Evolutionary conservation across 2,888 invertebrate genomes (phyloP), one percentile per base, ranked within the genome.

Genomic region (Tanytarsus gracilentus): DNA sequence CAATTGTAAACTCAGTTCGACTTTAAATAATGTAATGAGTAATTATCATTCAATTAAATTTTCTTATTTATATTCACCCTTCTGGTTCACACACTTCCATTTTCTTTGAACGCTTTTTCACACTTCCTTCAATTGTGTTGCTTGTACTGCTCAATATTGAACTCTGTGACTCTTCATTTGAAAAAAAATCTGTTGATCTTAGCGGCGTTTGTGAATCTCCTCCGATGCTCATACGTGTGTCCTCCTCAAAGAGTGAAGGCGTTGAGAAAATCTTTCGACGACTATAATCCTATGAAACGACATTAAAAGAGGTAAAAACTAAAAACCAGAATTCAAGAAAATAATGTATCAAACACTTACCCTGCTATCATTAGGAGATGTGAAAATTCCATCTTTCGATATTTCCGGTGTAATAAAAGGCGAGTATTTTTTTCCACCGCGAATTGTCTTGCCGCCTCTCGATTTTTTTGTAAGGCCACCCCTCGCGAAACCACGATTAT

Each of bases 151-250:
- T 89, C 65, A 85, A 77, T 26, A 87, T 80, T n/a, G 89, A 89
- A 67, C 86, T 88, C 71, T 88, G 88, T 4, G 89, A 89, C 71
- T 87, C 86, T 66, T 90, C 90, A 68, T 84, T 84, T 61, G 72
- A 69, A 60, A 68, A 68, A 68, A 44, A 25, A 36, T 52, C 53
- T 29, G 26, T 25, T 5, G 36, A 11, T 58, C 9, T 26, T 26
- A 39, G 16, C 3, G 33, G 25, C 62, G 76, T 73, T 36, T 77
- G 76, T 36, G 77, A 76, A 26, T 76, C 76, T 27, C 70, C 79
- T 68, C 85, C 85, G 21, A 84, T 84, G 76, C 84, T 85, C 85
- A 85, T 85, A 63, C 84, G 81, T 4, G 85, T 85, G 66, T 85
- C 85, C 69, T 85, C 85, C 68, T 85, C 84, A 68, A 84, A 83